Conservation (phyloP, 1,140 invertebrate species). For the Drosophila grimshawi region DNA sequence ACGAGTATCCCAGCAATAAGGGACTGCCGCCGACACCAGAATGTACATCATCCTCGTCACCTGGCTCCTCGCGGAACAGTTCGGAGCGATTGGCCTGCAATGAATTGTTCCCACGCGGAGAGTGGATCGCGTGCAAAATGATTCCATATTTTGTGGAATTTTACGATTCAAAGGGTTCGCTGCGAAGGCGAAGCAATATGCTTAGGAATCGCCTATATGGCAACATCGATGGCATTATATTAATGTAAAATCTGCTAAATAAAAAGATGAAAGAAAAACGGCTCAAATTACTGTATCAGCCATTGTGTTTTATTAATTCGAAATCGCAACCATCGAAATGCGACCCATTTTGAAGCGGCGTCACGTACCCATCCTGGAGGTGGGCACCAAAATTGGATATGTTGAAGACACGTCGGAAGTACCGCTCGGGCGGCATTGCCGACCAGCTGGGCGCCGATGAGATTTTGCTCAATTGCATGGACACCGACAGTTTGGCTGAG, state of each 20-base stretch:
- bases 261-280: too few species aligned
- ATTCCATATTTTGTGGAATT: slow-evolving; percentile 65
- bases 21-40: slow-evolving; percentile 45
- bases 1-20: slow-evolving; percentile 39
- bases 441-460: slow-evolving; percentile 54
- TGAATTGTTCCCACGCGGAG: neutral
- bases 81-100: neutral
- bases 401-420: slow-evolving; percentile 23
- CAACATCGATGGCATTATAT: slow-evolving; percentile 61
- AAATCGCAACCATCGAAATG: slow-evolving; percentile 33
- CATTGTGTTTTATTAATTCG: slow-evolving; percentile 43
- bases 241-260: slow-evolving; percentile 57
- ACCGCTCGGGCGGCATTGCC: slow-evolving; percentile 42
- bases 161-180: slow-evolving; percentile 47
- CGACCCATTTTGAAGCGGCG: slow-evolving; percentile 34
- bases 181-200: slow-evolving; percentile 21
- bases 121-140: slow-evolving; percentile 10
- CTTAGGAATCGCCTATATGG: slow-evolving; percentile 43
- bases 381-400: slow-evolving; percentile 60
- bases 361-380: slow-evolving; percentile 61
- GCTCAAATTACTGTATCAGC: slow-evolving; percentile 61
- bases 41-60: slow-evolving; percentile 53
- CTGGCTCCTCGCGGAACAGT: neutral
- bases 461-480: slow-evolving; percentile 55
- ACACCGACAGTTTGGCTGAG: slow-evolving; percentile 28